Evolutionary conservation across 2,888 invertebrate species (phyloP), one percentile per base, ranked within the genome.

Genomic region (Drosophila phalerata): DNA sequence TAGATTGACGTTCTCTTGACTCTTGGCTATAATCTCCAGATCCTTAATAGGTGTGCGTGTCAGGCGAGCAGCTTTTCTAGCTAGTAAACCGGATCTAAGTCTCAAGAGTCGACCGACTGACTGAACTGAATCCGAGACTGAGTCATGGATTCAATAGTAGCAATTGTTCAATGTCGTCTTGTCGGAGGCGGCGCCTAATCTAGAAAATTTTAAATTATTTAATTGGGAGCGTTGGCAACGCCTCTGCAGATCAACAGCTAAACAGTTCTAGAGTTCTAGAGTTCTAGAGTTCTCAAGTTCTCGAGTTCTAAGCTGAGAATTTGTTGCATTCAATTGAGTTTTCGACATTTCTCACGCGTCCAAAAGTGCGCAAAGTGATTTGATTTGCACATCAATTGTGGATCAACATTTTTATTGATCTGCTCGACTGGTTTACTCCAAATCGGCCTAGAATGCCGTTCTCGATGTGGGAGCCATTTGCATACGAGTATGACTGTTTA

Each of bases 181-280:
- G 69, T 63, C 51, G 65, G 58, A 67, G 88, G 83, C 83, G 83
- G 88, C 83, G 88, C 88, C 83, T 77, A 83, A 83, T 83, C 84
- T 88, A 86, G 81, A 69, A 80, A 70, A 83, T 83, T 83, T 83
- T 80, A 86, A 83, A 85, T 88, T 88, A 74, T 83, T 85, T 83
- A 83, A 88, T 88, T 81, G 78, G 77, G 81, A 69, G 72, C 88
- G 84, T 69, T 63, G 65, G 56, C 73, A 68, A 87, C 88, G 88
- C 86, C 83, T 86, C 81, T 83, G 81, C 80, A 56, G 32, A 17
- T 42, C 32, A 34, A 32, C 37, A 11, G 28, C 5, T 40, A 5
- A 2, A 17, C 3, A 34, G 17, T 9, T 32, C 13, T 22, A 15
- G 22, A 25, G 30, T 13, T 47, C 47, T 37, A 63, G 28, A 58